Conservation (phyloP, 2,797 vertebrate species). For the Pipistrellus nathusii region DNA sequence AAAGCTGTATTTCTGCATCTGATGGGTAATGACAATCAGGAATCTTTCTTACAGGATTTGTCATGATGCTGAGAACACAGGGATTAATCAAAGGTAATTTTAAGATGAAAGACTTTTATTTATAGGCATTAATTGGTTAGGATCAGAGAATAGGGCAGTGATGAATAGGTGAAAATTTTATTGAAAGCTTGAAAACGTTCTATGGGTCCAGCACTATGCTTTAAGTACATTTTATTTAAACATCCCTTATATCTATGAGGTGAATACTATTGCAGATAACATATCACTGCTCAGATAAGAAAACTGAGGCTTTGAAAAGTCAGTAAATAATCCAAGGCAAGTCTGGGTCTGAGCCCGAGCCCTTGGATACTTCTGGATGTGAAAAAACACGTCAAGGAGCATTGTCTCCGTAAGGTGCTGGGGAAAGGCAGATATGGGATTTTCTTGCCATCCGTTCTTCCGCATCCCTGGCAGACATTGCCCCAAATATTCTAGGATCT, state of each 20-base stretch:
- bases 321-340: not conserved
- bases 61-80: not conserved
- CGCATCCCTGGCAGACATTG: not conserved
- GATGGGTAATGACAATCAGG: not conserved
- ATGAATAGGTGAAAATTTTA: not conserved
- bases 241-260: not conserved
- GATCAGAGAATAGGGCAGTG: not conserved
- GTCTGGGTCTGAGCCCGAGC: not conserved
- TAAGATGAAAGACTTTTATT: constrained; percentile 19
- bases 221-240: not conserved
- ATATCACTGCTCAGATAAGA: not conserved
- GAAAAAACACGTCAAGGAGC: rapidly evolving
- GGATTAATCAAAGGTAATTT: constrained; percentile 40
- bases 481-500: not conserved
- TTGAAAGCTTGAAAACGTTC: not conserved
- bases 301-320: not conserved
- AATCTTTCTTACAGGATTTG: constrained; percentile 10
- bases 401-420: rapidly evolving
- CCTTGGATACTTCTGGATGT: not conserved
- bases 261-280: not conserved
- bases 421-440: not conserved
- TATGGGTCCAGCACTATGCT: not conserved
- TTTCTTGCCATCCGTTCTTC: not conserved
- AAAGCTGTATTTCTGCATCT: not conserved
- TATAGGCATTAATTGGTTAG: not conserved